A percentile compares a stretch with the other conserved stretches of the same genome.
phyloP scores from a whole-genome alignment of 1,140 invertebrate species.

The Bombyx mandarina region DNA sequence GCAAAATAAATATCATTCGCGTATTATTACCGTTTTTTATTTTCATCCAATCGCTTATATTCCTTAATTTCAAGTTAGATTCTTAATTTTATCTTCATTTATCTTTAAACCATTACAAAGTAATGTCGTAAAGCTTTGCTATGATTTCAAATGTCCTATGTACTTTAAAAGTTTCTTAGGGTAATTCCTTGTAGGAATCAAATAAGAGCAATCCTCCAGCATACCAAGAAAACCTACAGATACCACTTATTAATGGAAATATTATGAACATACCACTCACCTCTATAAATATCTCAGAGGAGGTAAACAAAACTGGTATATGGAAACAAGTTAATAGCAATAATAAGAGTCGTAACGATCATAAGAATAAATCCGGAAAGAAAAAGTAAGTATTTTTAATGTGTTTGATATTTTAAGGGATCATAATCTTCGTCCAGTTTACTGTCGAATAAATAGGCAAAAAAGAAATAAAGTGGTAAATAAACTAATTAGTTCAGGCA shows the following conservation, averaged over 20 bases:
- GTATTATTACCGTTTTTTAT: slow-evolving; percentile 32
- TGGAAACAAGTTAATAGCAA: slow-evolving; percentile 91
- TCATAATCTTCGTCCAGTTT: background rate
- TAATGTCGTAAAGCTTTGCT: no score
- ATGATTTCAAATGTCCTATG: no score
- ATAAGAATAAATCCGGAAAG: slow-evolving; percentile 51
- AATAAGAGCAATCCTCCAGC: slow-evolving; percentile 58
- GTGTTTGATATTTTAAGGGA: background rate
- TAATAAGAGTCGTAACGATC: slow-evolving; percentile 47
- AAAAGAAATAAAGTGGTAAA: background rate
- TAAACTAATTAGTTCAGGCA: background rate
- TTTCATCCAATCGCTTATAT: slow-evolving; percentile 14
- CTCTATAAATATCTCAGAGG: slow-evolving; percentile 93
- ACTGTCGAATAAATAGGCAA: background rate
- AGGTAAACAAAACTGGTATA: slow-evolving; percentile 92
- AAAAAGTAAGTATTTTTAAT: slow-evolving; percentile 50
- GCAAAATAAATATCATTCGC: slow-evolving; percentile 31
- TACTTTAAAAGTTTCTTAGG: slow-evolving; percentile 24
- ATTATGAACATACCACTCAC: slow-evolving; percentile 92
- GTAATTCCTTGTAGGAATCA: slow-evolving; percentile 46
- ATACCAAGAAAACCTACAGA: slow-evolving; percentile 82
- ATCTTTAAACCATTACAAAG: no score
- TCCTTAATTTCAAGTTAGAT: background rate
- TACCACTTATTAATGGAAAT: slow-evolving; percentile 91
- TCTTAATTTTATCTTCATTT: background rate